Evolutionary conservation across 2,113 vertebrate genomes (phyloP), one percentile per base, ranked within the genome.

Genomic region (Menidia beryllina): DNA sequence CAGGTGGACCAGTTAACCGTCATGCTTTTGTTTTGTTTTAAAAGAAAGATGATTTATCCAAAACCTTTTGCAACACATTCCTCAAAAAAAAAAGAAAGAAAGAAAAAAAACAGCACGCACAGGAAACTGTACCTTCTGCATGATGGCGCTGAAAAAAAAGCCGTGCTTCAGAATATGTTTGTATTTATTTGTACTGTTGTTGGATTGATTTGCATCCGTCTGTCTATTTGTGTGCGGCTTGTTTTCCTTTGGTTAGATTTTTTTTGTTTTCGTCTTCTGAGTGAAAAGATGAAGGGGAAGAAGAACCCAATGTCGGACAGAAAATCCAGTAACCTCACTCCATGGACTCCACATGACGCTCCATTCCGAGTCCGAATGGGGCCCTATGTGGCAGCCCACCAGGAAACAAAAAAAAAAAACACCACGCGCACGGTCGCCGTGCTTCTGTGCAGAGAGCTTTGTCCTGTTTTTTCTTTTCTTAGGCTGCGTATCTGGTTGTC

Each of bases 1-100:
- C 90, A 92, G 91, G 90, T 86, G 92, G 90, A 91, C 74, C 63
- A 79, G 88, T 91, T 92, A 91, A 92, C 86, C 82, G 76, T 86
- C 60, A 69, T 63, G 79, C 88, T 68, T 89, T 56, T n/a, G n/a
- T n/a, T n/a, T n/a, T n/a, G n/a, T 73, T 85, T 59, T 82, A 51
- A 82, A 67, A 76, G 34, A 49, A 72, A 79, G 39, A 57, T 11
- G 49, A 64, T 57, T 27, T 75, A 41, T 69, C 26, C 11, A 68
- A 81, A 79, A 68, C 65, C 70, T 88, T 72, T 80, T 57, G 79
- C 77, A 72, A 62, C 84, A 71, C 76, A 87, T 89, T 90, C 83
- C 79, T 36, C 54, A 17, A 1, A 49, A n/a, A n/a, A n/a, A n/a
- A n/a, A n/a, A n/a, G n/a, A n/a, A n/a, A n/a, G n/a, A n/a, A n/a